phyloP scores from a whole-genome alignment of 2,888 invertebrate species.

The Phrixothrix hirtus region DNA sequence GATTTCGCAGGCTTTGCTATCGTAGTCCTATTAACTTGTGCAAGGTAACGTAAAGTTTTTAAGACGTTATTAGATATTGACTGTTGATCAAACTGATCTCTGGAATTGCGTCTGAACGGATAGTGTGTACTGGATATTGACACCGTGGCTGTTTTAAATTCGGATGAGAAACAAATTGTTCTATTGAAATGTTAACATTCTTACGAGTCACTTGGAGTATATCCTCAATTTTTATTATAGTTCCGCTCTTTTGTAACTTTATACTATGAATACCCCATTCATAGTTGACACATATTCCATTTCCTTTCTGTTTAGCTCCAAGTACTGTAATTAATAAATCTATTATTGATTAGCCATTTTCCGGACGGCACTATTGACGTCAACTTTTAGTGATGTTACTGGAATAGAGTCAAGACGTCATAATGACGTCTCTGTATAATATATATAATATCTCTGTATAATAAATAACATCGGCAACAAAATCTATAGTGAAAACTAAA shows the following conservation, averaged over 20 bases:
- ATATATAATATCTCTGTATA: too few species aligned
- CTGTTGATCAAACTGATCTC: conserved; percentile 60
- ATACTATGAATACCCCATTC: conserved; percentile 63
- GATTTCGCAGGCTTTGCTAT: conserved; percentile 23
- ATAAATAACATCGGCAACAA: too few species aligned
- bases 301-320: conserved; percentile 1
- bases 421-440: too few species aligned
- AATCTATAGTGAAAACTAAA: too few species aligned
- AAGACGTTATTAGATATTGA: conserved; percentile 63
- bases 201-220: conserved; percentile 50
- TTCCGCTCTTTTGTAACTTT: conserved; percentile 61
- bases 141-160: conserved; percentile 40
- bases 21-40: conserved; percentile 42
- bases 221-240: conserved; percentile 61
- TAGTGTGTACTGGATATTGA: conserved; percentile 43
- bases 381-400: too few species aligned
- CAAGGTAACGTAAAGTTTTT: conserved; percentile 60
- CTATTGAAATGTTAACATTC: background rate
- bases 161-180: background rate
- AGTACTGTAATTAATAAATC: too few species aligned
- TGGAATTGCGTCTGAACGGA: conserved; percentile 47
- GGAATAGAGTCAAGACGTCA: too few species aligned
- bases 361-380: too few species aligned
- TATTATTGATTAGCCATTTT: too few species aligned
- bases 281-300: too few species aligned